A percentile compares a stretch with the other conserved stretches of the same genome.
Conservation (phyloP, 2,113 vertebrate species). For the Cryptomyrus ogoouensis region DNA sequence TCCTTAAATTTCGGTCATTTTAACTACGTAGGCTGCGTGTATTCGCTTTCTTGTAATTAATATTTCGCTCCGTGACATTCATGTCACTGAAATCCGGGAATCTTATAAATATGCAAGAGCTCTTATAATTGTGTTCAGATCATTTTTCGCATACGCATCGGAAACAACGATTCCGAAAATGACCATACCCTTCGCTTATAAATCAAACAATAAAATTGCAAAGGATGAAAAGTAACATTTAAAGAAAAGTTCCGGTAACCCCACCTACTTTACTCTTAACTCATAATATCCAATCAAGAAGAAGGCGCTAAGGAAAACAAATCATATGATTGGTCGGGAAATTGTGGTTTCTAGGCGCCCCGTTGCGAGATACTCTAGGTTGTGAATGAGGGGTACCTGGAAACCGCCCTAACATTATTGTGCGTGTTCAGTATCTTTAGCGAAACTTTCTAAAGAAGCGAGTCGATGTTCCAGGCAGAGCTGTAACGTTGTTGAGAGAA, state of each 20-base stretch:
- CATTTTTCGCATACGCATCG: not conserved
- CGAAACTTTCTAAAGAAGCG: slow-evolving; percentile 24
- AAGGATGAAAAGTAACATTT: slow-evolving; percentile 7
- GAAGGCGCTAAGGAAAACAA: slow-evolving; percentile 38
- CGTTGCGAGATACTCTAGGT: slow-evolving; percentile 9
- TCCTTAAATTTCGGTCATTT: not conserved
- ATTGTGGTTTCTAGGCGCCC: slow-evolving; percentile 48
- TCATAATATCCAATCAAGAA: slow-evolving; percentile 39
- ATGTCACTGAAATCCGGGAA: not conserved
- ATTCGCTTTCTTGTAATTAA: not conserved
- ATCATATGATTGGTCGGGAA: slow-evolving; percentile 43
- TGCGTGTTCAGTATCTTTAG: slow-evolving; percentile 34
- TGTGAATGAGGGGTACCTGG: slow-evolving; percentile 43
- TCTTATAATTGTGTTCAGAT: not conserved
- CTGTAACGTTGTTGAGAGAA: not conserved
- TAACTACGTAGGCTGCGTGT: not conserved
- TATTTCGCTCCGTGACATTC: not conserved
- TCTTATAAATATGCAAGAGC: not conserved
- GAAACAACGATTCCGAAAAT: not conserved
- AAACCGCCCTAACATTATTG: slow-evolving; percentile 42
- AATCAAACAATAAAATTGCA: not conserved
- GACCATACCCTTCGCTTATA: not conserved
- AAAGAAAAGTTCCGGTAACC: slow-evolving; percentile 22
- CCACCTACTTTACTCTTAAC: slow-evolving; percentile 31
- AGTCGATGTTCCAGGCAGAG: slow-evolving; percentile 31